phyloP scores from a whole-genome alignment of 2,797 vertebrate genomes.

The Kryptolebias ocellatus region DNA sequence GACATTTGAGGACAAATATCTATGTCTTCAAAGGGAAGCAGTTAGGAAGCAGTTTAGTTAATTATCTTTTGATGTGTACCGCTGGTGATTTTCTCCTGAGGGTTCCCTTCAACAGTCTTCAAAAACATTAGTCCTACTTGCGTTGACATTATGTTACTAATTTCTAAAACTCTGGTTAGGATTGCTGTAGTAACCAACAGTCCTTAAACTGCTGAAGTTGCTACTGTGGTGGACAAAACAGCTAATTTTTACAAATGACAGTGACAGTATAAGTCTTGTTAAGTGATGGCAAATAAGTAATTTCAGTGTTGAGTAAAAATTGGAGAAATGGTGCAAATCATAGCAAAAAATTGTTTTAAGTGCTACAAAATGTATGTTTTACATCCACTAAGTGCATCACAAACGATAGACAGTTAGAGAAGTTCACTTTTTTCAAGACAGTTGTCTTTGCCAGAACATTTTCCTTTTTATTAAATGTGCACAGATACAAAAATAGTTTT shows the following conservation, averaged over 20 bases:
- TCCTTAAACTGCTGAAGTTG: constrained; percentile 25
- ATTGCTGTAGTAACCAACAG: background rate
- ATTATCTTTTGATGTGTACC: constrained; percentile 8
- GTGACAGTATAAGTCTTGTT: constrained; percentile 66
- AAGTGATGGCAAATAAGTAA: constrained; percentile 71
- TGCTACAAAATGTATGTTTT: no score
- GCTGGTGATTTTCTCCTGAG: constrained; percentile 11
- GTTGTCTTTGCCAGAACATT: no score
- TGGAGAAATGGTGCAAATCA: no score
- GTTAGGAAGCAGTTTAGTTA: background rate
- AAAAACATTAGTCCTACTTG: constrained; percentile 7
- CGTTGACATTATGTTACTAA: constrained; percentile 9
- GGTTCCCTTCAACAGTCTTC: constrained; percentile 10
- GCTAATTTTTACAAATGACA: constrained; percentile 57
- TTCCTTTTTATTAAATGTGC: no score
- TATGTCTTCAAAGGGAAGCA: background rate
- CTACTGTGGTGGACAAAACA: constrained; percentile 68
- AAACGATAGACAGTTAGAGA: no score
- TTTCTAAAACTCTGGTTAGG: constrained; percentile 17
- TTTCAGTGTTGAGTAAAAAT: no score
- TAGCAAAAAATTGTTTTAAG: no score
- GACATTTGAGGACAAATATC: background rate
- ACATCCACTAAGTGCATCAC: no score
- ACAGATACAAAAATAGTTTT: no score
- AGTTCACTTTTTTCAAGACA: no score